Evolutionary conservation across 2,888 invertebrate genomes (phyloP), one percentile per base, ranked within the genome.

Genomic region (Unio delphinus): DNA sequence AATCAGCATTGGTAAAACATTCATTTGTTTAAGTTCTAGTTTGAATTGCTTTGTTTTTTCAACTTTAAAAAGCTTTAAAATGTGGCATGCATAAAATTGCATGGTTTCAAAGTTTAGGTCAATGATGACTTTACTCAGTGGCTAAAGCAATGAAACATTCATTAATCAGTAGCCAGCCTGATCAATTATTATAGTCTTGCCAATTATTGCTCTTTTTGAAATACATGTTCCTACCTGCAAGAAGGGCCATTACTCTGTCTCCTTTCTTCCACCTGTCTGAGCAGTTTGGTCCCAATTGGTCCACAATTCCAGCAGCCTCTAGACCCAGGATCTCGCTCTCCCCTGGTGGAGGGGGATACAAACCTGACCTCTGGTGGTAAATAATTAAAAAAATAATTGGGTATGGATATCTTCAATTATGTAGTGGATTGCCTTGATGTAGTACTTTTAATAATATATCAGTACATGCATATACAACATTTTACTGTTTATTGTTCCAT

Each of bases 211-310:
- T 23, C 26, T 23, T n/a, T n/a, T 0, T 3, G 20, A 23, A 3
- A n/a, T 0, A 55, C 1, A 2, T 45, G 45, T 45, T 28, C 57
- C 30, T 64, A 88, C 89, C 89, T 68, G 86, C 69, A 26, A 90
- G 74, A 23, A 90, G 79, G 20, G 87, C 88, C 90, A 90, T 90
- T 26, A 90, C 90, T 72, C 83, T 78, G 75, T 88, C 86, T 3
- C 90, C 90, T 28, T 79, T 71, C 61, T 81, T 80, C 87, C 87
- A 88, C n/a, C 73, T 80, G 4, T 72, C 70, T 34, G 71, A 71
- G 74, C 86, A 84, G 15, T 75, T 82, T n/a, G 82, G 76, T 61
- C 86, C 88, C 8, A 87, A 45, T 60, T 80, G 71, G 20, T 84
- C 85, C 4, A 90, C 81, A 6, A 77, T 75, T 5, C 90, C 90